These are phyloP conservation scores for Arrhopalites spinosus DNA, from an alignment of 2,888 invertebrate species.

Conservation along the genomic window DNA sequence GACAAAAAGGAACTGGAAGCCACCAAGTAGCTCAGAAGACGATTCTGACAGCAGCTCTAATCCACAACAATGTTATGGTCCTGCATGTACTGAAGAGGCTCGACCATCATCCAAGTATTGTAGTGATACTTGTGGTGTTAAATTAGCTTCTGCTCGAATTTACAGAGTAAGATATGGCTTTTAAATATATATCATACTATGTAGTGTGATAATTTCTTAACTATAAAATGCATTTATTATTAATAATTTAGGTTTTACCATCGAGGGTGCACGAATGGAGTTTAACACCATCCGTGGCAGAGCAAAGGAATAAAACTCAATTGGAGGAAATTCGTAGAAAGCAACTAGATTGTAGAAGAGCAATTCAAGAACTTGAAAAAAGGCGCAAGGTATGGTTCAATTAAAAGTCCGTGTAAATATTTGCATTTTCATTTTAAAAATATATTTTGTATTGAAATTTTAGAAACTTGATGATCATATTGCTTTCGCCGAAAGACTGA, in stretches of 20 bases:
- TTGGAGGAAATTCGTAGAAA: slow-evolving; percentile 74
- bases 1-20: slow-evolving; percentile 14
- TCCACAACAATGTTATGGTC: slow-evolving; percentile 82
- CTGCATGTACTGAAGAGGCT: slow-evolving; percentile 80
- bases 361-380: slow-evolving; percentile 78
- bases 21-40: slow-evolving; percentile 33
- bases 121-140: slow-evolving; percentile 86
- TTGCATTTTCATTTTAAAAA: too few species aligned
- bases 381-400: slow-evolving; percentile 65
- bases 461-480: slow-evolving; percentile 78
- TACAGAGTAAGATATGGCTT: slow-evolving; percentile 68
- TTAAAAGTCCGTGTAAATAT: too few species aligned
- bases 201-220: neutral
- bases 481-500: slow-evolving; percentile 75
- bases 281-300: slow-evolving; percentile 81
- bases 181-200: neutral
- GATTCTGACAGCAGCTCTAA: slow-evolving; percentile 53
- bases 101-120: slow-evolving; percentile 88
- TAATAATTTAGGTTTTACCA: slow-evolving; percentile 70
- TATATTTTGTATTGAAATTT: too few species aligned
- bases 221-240: neutral
- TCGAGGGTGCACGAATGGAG: slow-evolving; percentile 94
- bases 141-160: slow-evolving; percentile 82
- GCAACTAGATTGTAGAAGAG: slow-evolving; percentile 76
- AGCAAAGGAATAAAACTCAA: slow-evolving; percentile 73